Evolutionary conservation across 2,797 vertebrate genomes (phyloP), one percentile per base, ranked within the genome.

Genomic region (Poeciliopsis infans): DNA sequence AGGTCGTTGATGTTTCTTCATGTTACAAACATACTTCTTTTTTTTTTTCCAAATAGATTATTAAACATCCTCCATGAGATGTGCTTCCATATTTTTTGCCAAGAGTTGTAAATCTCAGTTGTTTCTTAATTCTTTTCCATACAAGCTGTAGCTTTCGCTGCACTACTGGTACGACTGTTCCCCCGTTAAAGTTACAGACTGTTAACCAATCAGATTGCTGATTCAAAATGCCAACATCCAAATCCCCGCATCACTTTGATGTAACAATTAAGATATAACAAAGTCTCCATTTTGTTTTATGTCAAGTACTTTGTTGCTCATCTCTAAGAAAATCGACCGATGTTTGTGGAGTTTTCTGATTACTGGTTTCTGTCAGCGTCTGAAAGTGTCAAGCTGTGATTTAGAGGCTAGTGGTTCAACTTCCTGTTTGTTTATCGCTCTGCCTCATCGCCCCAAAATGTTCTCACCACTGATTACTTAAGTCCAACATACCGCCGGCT

Each of bases 361-460:
- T 85, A 85, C 76, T 77, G 77, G 79, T 76, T 51, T 80, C 85
- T 80, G 84, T 81, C 80, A 78, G 85, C 83, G 87, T 92, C 87
- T 93, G 88, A 92, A 88, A 85, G 91, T 86, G 86, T 93, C 79
- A 94, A 92, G 88, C 89, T 93, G 91, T 91, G 88, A 91, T 86
- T 92, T 92, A 89, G 94, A n/a, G 91, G 84, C 83, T 90, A 79
- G 84, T 83, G 72, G 81, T 83, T 81, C 75, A 64, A 72, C 55
- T 83, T 45, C 66, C n/a, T 68, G 16, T 77, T 68, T 74, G 71
- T 66, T 53, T 82, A 66, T 51, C 79, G 74, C 82, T 87, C 70
- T 81, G 86, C 82, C 80, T 86, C 76, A 45, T 79, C 74, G 82
- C 89, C 81, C 20, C 78, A 83, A 86, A 83, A 76, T 75, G 82